Evolutionary conservation across 1,140 invertebrate species (phyloP).

Genomic region (Aphis gossypii): DNA sequence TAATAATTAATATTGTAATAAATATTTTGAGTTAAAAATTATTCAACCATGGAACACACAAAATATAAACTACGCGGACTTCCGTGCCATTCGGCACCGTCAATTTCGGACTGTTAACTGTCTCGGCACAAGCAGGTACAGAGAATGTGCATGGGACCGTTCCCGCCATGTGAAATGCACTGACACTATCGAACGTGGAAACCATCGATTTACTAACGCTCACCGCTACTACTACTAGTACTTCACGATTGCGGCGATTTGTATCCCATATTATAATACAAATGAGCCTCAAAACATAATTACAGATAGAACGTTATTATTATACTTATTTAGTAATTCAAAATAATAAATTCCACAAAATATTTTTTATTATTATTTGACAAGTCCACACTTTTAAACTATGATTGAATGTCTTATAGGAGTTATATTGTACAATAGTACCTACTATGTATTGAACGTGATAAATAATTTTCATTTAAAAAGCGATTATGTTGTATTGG

Average conservation of each 20-base stretch:
- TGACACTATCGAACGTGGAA: slow-evolving; percentile 44
- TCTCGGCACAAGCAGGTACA: slow-evolving; percentile 50
- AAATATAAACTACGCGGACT: slow-evolving; percentile 38
- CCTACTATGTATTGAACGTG: no score
- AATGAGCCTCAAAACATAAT: background rate
- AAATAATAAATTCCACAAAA: background rate
- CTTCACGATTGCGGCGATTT: background rate
- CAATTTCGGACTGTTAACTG: slow-evolving; percentile 51
- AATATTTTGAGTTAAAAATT: background rate
- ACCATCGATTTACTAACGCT: slow-evolving; percentile 36
- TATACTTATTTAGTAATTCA: background rate
- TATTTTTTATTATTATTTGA: background rate
- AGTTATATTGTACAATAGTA: no score
- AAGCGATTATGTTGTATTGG: background rate
- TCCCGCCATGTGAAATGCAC: slow-evolving; percentile 47
- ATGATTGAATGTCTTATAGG: no score
- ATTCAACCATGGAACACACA: background rate
- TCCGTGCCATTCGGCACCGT: slow-evolving; percentile 36
- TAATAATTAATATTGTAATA: background rate
- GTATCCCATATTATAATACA: background rate
- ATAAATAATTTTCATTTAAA: background rate
- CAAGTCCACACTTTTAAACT: no score
- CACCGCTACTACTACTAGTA: slow-evolving; percentile 24
- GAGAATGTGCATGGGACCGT: slow-evolving; percentile 43
- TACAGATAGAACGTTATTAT: background rate